A percentile compares a stretch with the other conserved stretches of the same genome.
Conservation (phyloP, 2,797 vertebrate species). For the Buphagus erythrorhynchus region DNA sequence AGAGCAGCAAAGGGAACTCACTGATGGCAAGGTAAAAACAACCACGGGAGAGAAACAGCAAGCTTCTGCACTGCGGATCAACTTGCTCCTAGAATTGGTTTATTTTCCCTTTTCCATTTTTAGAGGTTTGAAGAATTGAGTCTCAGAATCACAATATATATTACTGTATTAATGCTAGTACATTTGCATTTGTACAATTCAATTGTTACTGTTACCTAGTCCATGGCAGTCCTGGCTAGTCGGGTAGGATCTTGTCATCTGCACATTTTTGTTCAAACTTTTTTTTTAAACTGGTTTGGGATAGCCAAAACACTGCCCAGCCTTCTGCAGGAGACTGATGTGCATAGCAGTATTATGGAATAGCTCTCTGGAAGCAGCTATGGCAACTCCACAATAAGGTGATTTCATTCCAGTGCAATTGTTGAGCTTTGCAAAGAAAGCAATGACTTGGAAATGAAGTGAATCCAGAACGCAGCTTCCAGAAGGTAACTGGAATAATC, state of each 20-base stretch:
- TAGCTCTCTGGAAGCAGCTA: neutral
- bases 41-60: neutral
- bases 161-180: neutral
- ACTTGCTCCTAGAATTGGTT: neutral
- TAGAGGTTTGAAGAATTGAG: neutral
- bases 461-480: neutral
- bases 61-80: neutral
- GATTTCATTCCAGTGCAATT: neutral
- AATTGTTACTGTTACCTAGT: neutral
- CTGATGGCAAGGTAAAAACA: neutral
- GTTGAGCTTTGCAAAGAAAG: neutral
- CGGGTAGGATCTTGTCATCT: neutral
- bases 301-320: neutral
- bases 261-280: neutral
- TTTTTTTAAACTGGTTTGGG: neutral
- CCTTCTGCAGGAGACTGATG: neutral
- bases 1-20: fast-evolving
- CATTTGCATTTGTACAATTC: neutral
- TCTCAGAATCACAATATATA: neutral
- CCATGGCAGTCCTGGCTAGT: neutral
- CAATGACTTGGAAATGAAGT: neutral
- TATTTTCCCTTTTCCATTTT: neutral
- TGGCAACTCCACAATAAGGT: neutral
- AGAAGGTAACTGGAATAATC: conserved; percentile 43
- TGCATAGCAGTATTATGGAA: neutral